Evolutionary conservation across 1,140 invertebrate species (phyloP), one percentile per base, ranked within the genome.

Genomic region (Drosophila watanabei): DNA sequence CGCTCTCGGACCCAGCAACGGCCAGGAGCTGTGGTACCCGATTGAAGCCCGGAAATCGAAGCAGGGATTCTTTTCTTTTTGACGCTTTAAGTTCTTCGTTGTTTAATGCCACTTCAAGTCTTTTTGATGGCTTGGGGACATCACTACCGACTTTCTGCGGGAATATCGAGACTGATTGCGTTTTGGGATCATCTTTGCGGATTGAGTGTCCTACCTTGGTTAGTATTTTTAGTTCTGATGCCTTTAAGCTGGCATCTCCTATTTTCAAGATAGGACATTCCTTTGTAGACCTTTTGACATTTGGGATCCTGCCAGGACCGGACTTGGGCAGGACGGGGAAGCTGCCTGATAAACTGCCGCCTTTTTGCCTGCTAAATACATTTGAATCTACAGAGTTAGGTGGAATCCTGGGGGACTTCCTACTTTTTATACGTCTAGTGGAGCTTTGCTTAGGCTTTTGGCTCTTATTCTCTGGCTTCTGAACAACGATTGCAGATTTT

Each of bases 1-100:
- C 90, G 33, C 85, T 92, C 20, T 90, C 82, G 18, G 90, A 92
- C 10, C 83, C 92, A 5, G 58, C 78, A 14, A 93, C 75, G 4
- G 92, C 87, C 73, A 93, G 16, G n/a, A 64, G 46, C 11, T 89
- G 58, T 0, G 91, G 82, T 32, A 48, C 24, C 8, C 68, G 57
- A 18, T n/a, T 75, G 57, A 86, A 92, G 13, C 80, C 73, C 1
- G 92, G 92, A 65, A 82, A 91, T 46, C 4, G 24, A 16, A 14
- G 30, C 63, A 14, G 3, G 11, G 8, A 32, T 0, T 33, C 35
- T 14, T 7, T 18, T 39, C 8, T 14, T 30, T 14, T 35, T 8
- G 6, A 18, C n/a, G n/a, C 10, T 28, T 28, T 24, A 10, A 28
- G 16, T 20, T 43, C 37, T 24, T 37, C 18, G 7, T 35, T 32